Percentiles rank a stretch among this genome's conserved stretches.
Evolutionary conservation across 2,888 invertebrate genomes (phyloP).

Genomic region (Tholera decimalis): DNA sequence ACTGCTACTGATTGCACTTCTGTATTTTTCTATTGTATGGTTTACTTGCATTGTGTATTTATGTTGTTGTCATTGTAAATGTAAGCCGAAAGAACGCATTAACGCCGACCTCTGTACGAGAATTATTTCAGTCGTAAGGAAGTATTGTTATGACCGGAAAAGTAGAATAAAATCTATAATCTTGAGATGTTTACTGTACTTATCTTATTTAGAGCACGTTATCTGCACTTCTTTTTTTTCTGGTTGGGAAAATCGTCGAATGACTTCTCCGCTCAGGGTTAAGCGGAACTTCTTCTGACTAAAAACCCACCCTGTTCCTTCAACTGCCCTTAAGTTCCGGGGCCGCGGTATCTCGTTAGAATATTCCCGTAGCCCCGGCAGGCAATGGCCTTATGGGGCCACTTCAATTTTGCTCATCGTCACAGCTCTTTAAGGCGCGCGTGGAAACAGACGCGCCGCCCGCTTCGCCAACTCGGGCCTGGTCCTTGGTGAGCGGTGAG

Average conservation of each 20-base stretch:
- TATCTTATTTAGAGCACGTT: neutral
- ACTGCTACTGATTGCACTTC: conserved; percentile 20
- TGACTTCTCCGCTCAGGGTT: neutral
- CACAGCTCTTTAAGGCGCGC: too few relatives aligned
- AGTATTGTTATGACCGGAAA: conserved; percentile 54
- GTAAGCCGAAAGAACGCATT: conserved; percentile 46
- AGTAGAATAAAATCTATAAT: conserved; percentile 42
- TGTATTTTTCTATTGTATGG: conserved; percentile 3
- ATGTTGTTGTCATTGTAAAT: conserved; percentile 41
- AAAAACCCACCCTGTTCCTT: too few relatives aligned
- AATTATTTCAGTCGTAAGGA: conserved; percentile 58
- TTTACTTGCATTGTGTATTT: conserved; percentile 8
- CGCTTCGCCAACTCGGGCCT: too few relatives aligned
- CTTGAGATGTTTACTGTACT: conserved; percentile 35
- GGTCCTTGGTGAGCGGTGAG: too few relatives aligned
- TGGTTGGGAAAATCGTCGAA: neutral
- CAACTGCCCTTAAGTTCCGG: too few relatives aligned
- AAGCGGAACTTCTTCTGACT: too few relatives aligned
- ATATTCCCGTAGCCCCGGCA: too few relatives aligned
- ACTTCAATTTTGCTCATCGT: too few relatives aligned
- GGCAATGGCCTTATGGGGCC: too few relatives aligned
- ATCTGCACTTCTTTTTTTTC: neutral
- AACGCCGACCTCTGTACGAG: conserved; percentile 47
- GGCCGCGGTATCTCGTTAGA: too few relatives aligned
- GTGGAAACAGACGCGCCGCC: too few relatives aligned